Evolutionary conservation across 1,140 invertebrate genomes (phyloP).

Genomic region (Coptotermes formosanus): DNA sequence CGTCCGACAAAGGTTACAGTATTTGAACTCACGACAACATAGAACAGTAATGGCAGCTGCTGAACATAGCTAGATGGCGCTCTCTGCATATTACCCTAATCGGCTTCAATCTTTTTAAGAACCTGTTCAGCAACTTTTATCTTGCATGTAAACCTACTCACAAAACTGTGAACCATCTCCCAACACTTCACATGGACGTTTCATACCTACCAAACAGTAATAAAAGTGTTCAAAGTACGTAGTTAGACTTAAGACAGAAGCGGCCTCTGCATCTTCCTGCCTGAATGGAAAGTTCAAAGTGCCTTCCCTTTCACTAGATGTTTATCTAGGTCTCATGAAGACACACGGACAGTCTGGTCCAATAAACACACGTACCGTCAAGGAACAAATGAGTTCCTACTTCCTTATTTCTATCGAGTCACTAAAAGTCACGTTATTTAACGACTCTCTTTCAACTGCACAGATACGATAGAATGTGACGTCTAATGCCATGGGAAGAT

Average conservation of each 20-base stretch:
- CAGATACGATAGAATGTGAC: too few relatives aligned
- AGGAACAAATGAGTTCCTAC: too few relatives aligned
- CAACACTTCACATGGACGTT: not conserved
- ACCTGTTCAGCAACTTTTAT: not conserved
- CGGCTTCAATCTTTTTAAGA: not conserved
- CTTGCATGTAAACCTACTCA: not conserved
- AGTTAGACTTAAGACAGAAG: not conserved
- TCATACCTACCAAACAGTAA: not conserved
- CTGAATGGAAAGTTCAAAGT: not conserved
- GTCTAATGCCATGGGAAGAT: too few relatives aligned
- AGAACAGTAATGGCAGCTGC: not conserved
- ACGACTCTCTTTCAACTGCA: too few relatives aligned
- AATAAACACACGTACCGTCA: too few relatives aligned
- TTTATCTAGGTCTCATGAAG: not conserved
- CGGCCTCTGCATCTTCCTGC: not conserved
- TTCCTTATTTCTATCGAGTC: too few relatives aligned
- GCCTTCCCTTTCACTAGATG: conserved; percentile 2
- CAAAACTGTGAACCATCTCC: not conserved
- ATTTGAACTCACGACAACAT: not conserved
- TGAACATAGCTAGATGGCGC: not conserved
- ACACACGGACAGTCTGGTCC: too few relatives aligned
- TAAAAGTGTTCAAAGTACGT: not conserved
- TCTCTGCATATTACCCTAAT: not conserved
- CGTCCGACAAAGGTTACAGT: not conserved
- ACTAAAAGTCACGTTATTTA: too few relatives aligned